Base-by-base conservation (phyloP, 2,113 vertebrate genomes). In the Rhineura floridana region DNA sequence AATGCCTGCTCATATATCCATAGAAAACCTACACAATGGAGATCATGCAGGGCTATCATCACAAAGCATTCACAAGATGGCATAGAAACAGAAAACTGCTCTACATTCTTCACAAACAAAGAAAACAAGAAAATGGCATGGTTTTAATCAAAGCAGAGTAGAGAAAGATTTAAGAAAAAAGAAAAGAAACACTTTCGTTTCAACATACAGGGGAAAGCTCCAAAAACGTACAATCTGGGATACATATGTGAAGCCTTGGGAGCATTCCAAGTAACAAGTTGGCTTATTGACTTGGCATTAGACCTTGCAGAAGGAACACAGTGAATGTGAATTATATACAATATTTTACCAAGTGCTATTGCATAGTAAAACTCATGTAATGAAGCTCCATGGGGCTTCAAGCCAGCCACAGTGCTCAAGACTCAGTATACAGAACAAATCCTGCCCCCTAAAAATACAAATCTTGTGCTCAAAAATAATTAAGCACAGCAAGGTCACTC, bases 201-300 rank as follows among this genome's bases (percentile, higher is more conserved):
- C 15, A n/a, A 75, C 25, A 75, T 39, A 83, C 19, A 55, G 17
- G 19, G 65, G 65, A 50, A 84, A 90, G 33, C n/a, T 12, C 25
- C 59, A 65, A n/a, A 80, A 83, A 52, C 55, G 44, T 13, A 44
- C 59, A 48, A 17, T 70, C 36, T 75, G 84, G 69, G 55, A 80
- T 72, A 46, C 63, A 91, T 46, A 75, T 85, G 28, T 52, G 77
- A 69, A 80, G 13, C 19, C 48, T 46, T 89, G 81, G 59, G 78
- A 59, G 52, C 42, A 46, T 83, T 70, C 72, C 65, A 84, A 86
- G 70, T 13, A 88, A 63, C 55, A 63, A 72, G 52, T 72, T 78
- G 48, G 59, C 44, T 52, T 84, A 46, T 73, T 78, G 44, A 46
- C 69, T 76, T 70, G 42, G 28, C 65, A 85, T 76, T 6, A 69